Conservation (phyloP, 2,113 vertebrate species). For the Archocentrus centrarchus region DNA sequence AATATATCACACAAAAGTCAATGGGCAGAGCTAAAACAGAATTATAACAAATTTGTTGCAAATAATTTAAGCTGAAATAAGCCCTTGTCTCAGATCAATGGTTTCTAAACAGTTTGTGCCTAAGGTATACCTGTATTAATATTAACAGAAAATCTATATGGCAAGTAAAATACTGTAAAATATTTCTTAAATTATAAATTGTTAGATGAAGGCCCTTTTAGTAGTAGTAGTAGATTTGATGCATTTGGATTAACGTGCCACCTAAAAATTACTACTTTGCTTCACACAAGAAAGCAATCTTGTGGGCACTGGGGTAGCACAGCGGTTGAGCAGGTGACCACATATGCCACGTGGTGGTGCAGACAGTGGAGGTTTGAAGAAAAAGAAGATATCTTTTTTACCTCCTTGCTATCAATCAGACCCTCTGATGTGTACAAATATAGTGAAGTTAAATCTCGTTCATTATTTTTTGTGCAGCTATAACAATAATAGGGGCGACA, state of each 20-base stretch:
- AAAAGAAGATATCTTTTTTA: background rate
- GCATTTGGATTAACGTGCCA: background rate
- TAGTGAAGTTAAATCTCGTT: background rate
- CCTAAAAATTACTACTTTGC: background rate
- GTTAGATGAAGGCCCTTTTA: background rate
- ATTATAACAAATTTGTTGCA: background rate
- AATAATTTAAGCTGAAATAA: background rate
- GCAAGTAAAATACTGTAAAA: background rate
- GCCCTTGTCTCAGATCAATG: background rate
- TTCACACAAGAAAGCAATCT: background rate
- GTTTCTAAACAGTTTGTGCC: background rate
- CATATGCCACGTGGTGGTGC: too few relatives aligned
- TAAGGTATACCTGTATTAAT: background rate
- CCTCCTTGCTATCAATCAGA: background rate
- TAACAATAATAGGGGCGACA: background rate
- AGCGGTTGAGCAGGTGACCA: too few relatives aligned
- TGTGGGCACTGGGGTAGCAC: too few relatives aligned
- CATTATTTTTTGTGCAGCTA: constrained; percentile 1
- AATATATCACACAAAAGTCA: background rate
- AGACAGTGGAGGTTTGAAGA: too few relatives aligned
- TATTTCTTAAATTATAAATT: too few relatives aligned
- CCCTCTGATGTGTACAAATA: background rate
- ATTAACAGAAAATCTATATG: background rate
- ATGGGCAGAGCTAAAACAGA: background rate
- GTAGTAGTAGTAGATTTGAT: background rate